These are phyloP conservation scores for Mizuhopecten yessoensis DNA, from an alignment of 1,140 invertebrate species.

Conservation along the genomic window DNA sequence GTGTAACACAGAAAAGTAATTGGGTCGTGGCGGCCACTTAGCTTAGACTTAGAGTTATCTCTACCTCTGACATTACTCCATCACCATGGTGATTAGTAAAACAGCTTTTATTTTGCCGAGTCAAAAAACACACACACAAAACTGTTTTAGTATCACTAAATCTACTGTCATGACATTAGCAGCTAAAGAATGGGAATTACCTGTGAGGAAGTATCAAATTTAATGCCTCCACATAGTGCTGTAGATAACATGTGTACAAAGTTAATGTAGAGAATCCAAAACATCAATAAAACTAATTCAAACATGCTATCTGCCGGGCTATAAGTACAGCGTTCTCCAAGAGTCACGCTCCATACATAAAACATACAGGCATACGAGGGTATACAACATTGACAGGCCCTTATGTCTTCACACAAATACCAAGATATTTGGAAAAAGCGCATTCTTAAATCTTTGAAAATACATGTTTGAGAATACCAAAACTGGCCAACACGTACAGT, in stretches of 20 bases:
- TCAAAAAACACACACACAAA: constrained; percentile 24
- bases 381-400: background rate
- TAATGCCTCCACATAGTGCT: background rate
- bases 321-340: background rate
- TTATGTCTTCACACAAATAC: background rate
- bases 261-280: background rate
- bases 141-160: background rate
- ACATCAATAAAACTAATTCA: background rate
- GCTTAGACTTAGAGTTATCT: background rate
- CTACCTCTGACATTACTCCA: too few relatives aligned
- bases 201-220: background rate
- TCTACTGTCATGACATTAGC: background rate
- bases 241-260: constrained; percentile 1
- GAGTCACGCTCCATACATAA: background rate
- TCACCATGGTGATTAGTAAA: too few relatives aligned
- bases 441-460: too few relatives aligned
- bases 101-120: background rate
- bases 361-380: background rate
- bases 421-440: too few relatives aligned
- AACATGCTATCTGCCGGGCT: background rate
- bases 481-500: background rate
- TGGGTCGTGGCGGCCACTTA: too few relatives aligned
- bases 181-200: background rate
- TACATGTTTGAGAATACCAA: background rate
- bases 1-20: too few relatives aligned